These are phyloP conservation scores for Rhingia campestris DNA, from an alignment of 2,888 invertebrate species.

Conservation along the genomic window DNA sequence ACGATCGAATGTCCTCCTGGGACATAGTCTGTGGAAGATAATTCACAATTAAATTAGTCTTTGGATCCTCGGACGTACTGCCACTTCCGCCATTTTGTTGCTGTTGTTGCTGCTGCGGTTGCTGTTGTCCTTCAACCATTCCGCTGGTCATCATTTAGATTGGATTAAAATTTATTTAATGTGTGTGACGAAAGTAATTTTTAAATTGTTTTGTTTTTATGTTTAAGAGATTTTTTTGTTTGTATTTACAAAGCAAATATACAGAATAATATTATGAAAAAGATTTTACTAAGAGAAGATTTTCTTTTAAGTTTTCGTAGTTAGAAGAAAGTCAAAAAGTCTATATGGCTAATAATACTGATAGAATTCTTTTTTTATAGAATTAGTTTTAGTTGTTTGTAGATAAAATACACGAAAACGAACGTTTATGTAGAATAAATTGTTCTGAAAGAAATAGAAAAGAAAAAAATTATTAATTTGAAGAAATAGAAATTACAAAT, in stretches of 20 bases:
- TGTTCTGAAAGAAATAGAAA: conserved; percentile 40
- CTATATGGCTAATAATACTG: conserved; percentile 72
- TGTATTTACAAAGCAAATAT: conserved; percentile 49
- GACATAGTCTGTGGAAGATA: conserved; percentile 97
- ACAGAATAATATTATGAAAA: conserved; percentile 37
- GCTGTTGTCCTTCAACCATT: conserved; percentile 90
- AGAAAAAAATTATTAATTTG: not conserved
- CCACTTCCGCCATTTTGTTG: conserved; percentile 77
- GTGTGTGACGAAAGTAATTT: conserved; percentile 33
- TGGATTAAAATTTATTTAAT: conserved; percentile 53
- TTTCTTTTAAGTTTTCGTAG: conserved; percentile 30
- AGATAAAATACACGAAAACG: conserved; percentile 62
- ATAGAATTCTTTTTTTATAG: conserved; percentile 57
- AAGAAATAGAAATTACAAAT: not conserved
- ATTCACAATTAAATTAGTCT: conserved; percentile 97
- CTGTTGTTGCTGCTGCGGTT: conserved; percentile 84
- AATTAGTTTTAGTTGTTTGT: too few relatives aligned
- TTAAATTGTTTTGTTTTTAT: conserved; percentile 14
- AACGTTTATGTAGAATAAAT: conserved; percentile 48
- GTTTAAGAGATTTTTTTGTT: conserved; percentile 1
- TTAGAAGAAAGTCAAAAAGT: conserved; percentile 49
- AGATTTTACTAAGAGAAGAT: conserved; percentile 38
- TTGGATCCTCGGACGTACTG: conserved; percentile 87
- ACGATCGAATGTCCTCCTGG: conserved; percentile 96
- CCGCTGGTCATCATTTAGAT: conserved; percentile 77